Conservation (phyloP, 1,140 invertebrate species). For the Acromyrmex heyeri region DNA sequence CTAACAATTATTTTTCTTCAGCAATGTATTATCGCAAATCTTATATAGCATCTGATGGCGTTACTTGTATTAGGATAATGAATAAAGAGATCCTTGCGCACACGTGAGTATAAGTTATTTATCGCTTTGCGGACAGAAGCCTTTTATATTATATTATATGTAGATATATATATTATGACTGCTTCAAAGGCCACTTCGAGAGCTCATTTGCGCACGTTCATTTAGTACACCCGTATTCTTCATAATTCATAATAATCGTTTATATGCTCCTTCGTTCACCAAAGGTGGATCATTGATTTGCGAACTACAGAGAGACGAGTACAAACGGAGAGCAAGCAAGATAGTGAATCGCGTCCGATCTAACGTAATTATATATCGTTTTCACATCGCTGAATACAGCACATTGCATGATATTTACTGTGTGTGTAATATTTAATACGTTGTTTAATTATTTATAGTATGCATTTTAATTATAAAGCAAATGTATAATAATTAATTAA, state of each 20-base stretch:
- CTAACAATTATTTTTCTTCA: background rate
- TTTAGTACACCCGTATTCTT: background rate
- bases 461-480: background rate
- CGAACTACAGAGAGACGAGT: too few relatives aligned
- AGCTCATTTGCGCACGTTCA: background rate
- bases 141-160: background rate
- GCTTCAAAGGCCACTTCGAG: constrained; percentile 2
- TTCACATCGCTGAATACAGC: background rate
- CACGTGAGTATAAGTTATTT: constrained; percentile 11
- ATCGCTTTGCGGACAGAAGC: background rate
- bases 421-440: background rate
- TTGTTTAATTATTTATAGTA: background rate
- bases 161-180: background rate
- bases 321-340: background rate
- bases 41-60: background rate
- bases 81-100: background rate
- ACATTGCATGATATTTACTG: too few relatives aligned
- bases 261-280: background rate
- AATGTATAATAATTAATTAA: background rate
- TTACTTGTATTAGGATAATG: background rate
- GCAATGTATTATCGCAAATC: background rate
- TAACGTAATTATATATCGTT: background rate
- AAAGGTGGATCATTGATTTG: constrained; percentile 1
- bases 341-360: background rate
- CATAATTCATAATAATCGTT: constrained; percentile 10